Base-by-base conservation (phyloP, 2,888 invertebrate genomes). In the Merodon equestris region DNA sequence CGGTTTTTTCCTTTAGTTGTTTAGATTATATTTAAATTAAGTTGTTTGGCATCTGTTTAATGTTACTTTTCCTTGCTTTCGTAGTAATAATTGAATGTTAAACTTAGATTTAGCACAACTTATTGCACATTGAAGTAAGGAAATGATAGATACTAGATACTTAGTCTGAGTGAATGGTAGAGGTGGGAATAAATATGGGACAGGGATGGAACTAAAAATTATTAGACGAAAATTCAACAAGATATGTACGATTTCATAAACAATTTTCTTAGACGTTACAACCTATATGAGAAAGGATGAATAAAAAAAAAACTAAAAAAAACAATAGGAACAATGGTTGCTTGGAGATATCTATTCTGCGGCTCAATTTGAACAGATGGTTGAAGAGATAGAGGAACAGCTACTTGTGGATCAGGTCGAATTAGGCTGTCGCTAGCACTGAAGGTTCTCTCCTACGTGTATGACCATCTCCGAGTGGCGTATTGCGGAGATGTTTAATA, bases 21-120 rank as follows among this genome's bases (percentile, higher is more conserved):
- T 73, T 64, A 72, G 10, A 51, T 72, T 72, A 42, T 58, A 53
- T 63, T 45, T 70, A 48, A 40, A 15, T 53, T 44, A 45, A 67
- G 57, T 54, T 66, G 63, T 79, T 56, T 64, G 36, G 34, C 51
- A 51, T 54, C 40, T 53, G 34, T 45, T 10, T 51, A n/a, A n/a
- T 51, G 12, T 66, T 36, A 36, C 34, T 74, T 79, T 79, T 73
- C 74, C 68, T 64, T 53, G 50, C 47, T 48, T 68, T 58, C 61
- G 53, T 72, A 27, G 27, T 61, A 61, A 47, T 77, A 57, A 66
- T 60, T 67, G 15, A 58, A 50, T 72, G 40, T 73, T 13, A 74
- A 74, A 74, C 63, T 64, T 64, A 79, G 68, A 79, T 79, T 79
- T 79, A 79, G 79, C 74, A 79, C 79, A 79, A 79, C 68, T 79